Evolutionary conservation across 2,113 vertebrate genomes (phyloP), one percentile per base, ranked within the genome.

Genomic region (Lates calcarifer): DNA sequence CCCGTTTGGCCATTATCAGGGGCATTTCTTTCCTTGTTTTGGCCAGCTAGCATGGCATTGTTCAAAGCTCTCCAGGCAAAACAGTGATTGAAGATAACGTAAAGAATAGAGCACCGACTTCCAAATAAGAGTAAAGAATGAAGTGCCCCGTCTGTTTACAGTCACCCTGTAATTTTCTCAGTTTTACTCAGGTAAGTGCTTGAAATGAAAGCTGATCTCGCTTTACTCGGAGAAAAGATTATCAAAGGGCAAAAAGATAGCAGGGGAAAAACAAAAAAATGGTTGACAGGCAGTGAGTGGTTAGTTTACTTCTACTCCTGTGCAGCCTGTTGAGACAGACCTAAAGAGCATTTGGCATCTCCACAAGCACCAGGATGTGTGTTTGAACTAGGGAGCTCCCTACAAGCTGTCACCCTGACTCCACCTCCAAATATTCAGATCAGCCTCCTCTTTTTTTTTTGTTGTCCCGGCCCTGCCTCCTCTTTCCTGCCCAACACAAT

Each of bases 401-500:
- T 13, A 15, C 85, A 85, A 78, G 74, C 87, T 75, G 81, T 83
- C 75, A 22, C 67, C 24, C 78, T 66, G 79, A 69, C 86, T 89
- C 89, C 91, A n/a, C 91, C 90, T 84, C 82, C 85, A 66, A 43
- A 86, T 87, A 93, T 94, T 90, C 66, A 90, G 65, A 92, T 86
- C 65, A 51, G 53, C 56, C 2, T 35, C 41, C 45, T 18, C 14
- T 11, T 17, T 24, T 22, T 37, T 55, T 45, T 60, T 79, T 33
- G 58, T 5, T 20, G 43, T 24, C n/a, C 53, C 18, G 49, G 86
- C 82, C 88, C 90, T 64, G 37, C 95, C 93, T 84, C 91, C 84
- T 87, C 90, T 85, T 94, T 94, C 92, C 91, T 90, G 79, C 65
- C 78, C 64, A 4, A 67, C 87, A 94, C 92, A 95, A 95, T 93